Evolutionary conservation across 2,888 invertebrate genomes (phyloP).

Genomic region (Erebia ligea): DNA sequence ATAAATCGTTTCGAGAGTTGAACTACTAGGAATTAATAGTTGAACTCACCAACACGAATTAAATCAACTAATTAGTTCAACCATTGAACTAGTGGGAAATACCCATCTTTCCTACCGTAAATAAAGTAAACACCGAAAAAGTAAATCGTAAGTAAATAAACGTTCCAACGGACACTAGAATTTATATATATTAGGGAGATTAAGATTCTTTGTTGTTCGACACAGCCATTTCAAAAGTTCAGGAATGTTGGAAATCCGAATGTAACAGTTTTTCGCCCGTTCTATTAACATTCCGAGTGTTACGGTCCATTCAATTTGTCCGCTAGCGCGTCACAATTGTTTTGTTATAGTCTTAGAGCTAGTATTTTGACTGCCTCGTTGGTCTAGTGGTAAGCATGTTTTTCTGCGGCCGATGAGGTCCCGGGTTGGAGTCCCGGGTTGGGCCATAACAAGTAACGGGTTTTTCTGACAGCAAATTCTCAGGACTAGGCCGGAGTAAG

Average conservation of each 20-base stretch:
- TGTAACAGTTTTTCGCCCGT: conserved; percentile 43
- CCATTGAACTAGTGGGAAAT: too few species aligned
- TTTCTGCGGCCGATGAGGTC: too few species aligned
- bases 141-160: conserved; percentile 7
- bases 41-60: too few species aligned
- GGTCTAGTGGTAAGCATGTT: too few species aligned
- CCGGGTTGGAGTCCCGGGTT: too few species aligned
- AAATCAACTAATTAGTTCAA: too few species aligned
- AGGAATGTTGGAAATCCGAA: conserved; percentile 40
- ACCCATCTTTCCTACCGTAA: neutral
- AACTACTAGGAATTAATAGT: too few species aligned
- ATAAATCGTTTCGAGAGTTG: too few species aligned
- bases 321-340: conserved; percentile 42
- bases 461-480: too few species aligned
- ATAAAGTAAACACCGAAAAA: neutral
- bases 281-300: conserved; percentile 45
- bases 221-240: conserved; percentile 36
- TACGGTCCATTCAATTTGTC: conserved; percentile 43
- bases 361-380: too few species aligned
- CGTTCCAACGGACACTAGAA: neutral
- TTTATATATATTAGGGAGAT: conserved; percentile 13
- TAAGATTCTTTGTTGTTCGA: conserved; percentile 31
- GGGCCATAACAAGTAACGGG: too few species aligned
- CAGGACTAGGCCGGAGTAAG: too few species aligned
- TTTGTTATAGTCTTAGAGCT: conserved; percentile 27